phyloP scores from a whole-genome alignment of 2,888 invertebrate genomes.

The Apamea anceps region DNA sequence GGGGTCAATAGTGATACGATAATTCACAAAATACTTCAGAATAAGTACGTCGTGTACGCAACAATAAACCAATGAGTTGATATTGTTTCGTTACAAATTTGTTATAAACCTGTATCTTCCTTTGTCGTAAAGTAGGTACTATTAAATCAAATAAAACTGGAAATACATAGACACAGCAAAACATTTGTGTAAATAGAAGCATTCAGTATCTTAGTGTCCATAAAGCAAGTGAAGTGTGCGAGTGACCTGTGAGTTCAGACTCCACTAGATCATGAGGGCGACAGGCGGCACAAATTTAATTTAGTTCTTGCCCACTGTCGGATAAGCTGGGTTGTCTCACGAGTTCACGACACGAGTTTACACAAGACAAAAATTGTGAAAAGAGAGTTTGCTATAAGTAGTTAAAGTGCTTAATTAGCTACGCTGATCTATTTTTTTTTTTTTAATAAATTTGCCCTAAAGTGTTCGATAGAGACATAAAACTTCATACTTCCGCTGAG shows the following conservation, averaged over 20 bases:
- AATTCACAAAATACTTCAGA: not conserved
- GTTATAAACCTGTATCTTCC: not conserved
- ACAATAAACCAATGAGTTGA: not conserved
- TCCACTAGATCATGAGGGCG: constrained; percentile 81
- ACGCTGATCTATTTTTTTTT: not conserved
- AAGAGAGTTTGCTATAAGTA: constrained; percentile 7
- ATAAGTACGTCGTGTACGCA: not conserved
- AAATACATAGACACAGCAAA: not conserved
- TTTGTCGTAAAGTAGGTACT: not conserved
- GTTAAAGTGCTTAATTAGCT: constrained; percentile 10
- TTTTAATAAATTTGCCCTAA: not conserved
- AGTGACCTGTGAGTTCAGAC: constrained; percentile 66
- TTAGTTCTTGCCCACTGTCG: constrained; percentile 75
- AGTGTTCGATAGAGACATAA: not conserved
- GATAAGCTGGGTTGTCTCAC: constrained; percentile 64
- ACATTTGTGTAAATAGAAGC: constrained; percentile 3
- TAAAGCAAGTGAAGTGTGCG: constrained; percentile 66
- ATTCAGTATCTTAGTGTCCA: constrained; percentile 46
- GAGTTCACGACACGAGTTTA: constrained; percentile 46
- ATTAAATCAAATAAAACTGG: not conserved
- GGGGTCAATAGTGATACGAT: not conserved
- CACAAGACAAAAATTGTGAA: constrained; percentile 30
- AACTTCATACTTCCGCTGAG: constrained; percentile 1
- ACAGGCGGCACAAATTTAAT: constrained; percentile 85
- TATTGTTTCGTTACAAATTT: not conserved